Conservation (phyloP, 2,113 vertebrate species). For the Rhabdornis inornatus region DNA sequence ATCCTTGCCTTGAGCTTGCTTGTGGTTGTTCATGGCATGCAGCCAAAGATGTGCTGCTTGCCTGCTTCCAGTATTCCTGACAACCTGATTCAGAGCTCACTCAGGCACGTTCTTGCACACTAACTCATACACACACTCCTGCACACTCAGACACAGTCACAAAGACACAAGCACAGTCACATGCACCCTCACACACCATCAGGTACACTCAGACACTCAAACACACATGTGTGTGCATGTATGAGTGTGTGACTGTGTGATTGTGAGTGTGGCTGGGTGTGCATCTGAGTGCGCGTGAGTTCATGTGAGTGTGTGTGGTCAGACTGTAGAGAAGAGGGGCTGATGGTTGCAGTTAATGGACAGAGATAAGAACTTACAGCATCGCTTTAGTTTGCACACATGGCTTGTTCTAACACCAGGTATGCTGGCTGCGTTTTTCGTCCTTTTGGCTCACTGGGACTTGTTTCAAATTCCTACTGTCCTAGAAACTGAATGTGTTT, state of each 20-base stretch:
- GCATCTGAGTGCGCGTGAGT: neutral
- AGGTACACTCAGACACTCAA: neutral
- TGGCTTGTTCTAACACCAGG: neutral
- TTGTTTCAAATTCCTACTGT: conserved; percentile 12
- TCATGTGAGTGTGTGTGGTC: neutral
- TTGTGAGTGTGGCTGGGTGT: neutral
- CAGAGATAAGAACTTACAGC: neutral
- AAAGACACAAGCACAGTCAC: neutral
- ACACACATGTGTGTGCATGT: too few relatives aligned
- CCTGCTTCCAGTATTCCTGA: neutral
- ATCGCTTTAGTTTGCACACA: neutral
- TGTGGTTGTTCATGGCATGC: neutral
- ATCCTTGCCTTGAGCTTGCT: neutral
- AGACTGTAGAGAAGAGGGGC: neutral
- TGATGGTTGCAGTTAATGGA: neutral
- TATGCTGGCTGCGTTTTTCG: neutral
- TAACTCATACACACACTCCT: neutral
- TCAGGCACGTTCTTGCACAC: neutral
- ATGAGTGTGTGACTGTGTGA: neutral
- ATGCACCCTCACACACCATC: neutral
- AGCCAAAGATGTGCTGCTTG: neutral
- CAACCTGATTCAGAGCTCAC: neutral
- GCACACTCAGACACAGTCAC: neutral
- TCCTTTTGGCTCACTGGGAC: neutral
- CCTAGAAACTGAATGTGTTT: conserved; percentile 29